A percentile compares a stretch with the other conserved stretches of the same genome.
Conservation (phyloP, 1,140 invertebrate genomes). For the Drosophila nigrodunni region DNA sequence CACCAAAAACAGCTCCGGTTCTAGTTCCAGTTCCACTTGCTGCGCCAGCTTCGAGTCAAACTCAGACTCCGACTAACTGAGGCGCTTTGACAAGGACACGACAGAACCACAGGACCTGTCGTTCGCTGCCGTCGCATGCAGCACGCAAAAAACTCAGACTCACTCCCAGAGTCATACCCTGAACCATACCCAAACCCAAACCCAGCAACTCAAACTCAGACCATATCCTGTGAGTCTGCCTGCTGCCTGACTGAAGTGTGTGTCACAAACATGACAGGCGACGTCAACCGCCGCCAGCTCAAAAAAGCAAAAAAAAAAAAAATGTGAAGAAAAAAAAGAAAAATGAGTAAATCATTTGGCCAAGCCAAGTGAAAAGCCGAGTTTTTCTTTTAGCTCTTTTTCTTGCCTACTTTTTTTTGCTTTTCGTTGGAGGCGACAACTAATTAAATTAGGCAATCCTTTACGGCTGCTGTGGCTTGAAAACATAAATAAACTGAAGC, state of each 20-base stretch:
- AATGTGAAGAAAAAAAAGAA: conserved; percentile 8
- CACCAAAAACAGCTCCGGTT: conserved; percentile 19
- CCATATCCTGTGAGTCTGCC: conserved; percentile 12
- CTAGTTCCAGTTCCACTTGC: neutral
- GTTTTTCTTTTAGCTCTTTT: conserved; percentile 29
- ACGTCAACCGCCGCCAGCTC: conserved; percentile 61
- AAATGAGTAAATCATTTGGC: conserved; percentile 74
- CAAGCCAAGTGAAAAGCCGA: conserved; percentile 56
- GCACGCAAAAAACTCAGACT: conserved; percentile 47
- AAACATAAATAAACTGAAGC: conserved; percentile 73
- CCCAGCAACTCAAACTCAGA: too few relatives aligned
- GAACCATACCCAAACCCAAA: conserved; percentile 35
- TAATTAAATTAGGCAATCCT: conserved; percentile 79
- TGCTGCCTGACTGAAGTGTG: conserved; percentile 70
- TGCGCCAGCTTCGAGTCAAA: conserved; percentile 19
- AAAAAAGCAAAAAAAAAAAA: conserved; percentile 23
- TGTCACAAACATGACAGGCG: conserved; percentile 80
- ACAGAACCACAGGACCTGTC: conserved; percentile 48
- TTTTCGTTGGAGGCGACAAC: conserved; percentile 49
- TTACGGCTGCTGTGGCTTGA: conserved; percentile 54
- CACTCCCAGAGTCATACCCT: conserved; percentile 27
- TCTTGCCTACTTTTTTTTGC: neutral
- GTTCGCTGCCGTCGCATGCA: conserved; percentile 48
- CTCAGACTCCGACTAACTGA: conserved; percentile 17
- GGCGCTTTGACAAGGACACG: conserved; percentile 70